Percentiles rank a stretch among this genome's conserved stretches.
Evolutionary conservation across 1,140 invertebrate genomes (phyloP).

Genomic region (Ceratosolen fusciceps): DNA sequence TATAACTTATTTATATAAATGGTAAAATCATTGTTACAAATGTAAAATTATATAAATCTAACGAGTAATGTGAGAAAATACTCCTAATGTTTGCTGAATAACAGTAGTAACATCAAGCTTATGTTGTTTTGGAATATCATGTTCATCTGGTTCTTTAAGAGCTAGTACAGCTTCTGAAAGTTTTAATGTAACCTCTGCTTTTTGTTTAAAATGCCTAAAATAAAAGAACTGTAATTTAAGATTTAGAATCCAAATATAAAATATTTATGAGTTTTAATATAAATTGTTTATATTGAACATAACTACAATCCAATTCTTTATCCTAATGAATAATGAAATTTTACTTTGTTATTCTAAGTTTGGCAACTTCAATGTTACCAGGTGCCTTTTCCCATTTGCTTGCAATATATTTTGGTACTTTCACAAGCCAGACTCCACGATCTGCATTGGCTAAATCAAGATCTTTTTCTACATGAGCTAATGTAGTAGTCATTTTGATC

Average conservation of each 20-base stretch:
- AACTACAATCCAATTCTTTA: not conserved
- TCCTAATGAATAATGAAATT: slow-evolving; percentile 50
- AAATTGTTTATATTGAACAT: not conserved
- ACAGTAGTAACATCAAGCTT: slow-evolving; percentile 90
- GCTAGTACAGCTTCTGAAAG: slow-evolving; percentile 80
- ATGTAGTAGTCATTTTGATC: slow-evolving; percentile 15
- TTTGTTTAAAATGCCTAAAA: slow-evolving; percentile 74
- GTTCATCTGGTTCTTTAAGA: slow-evolving; percentile 78
- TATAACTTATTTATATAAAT: not conserved
- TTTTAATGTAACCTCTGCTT: slow-evolving; percentile 81
- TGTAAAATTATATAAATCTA: slow-evolving; percentile 66
- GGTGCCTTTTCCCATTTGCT: slow-evolving; percentile 90
- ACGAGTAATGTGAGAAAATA: slow-evolving; percentile 87
- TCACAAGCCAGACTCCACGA: slow-evolving; percentile 95
- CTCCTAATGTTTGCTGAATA: slow-evolving; percentile 88
- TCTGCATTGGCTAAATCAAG: slow-evolving; percentile 90
- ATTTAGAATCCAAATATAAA: too few species aligned
- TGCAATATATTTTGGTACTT: slow-evolving; percentile 96
- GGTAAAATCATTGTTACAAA: not conserved
- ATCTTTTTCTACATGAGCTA: slow-evolving; percentile 77
- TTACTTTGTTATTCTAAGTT: slow-evolving; percentile 82
- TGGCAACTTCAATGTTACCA: slow-evolving; percentile 83
- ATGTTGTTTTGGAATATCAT: slow-evolving; percentile 90
- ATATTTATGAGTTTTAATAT: too few species aligned
- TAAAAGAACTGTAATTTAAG: too few species aligned